These are phyloP conservation scores for Acrobasis suavella DNA, from an alignment of 2,888 invertebrate species.

Conservation along the genomic window DNA sequence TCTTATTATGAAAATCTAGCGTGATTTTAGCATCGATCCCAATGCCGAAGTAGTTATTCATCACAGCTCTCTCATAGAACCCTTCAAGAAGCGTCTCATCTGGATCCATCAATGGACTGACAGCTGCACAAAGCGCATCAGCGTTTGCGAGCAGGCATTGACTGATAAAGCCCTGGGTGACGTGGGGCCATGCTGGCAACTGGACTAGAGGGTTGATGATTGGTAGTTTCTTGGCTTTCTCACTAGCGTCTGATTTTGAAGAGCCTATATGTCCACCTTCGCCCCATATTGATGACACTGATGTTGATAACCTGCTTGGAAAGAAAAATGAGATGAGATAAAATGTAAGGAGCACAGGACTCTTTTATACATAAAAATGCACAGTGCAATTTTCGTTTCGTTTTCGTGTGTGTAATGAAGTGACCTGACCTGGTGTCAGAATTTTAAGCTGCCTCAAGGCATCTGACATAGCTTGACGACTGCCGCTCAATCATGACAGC, in stretches of 20 bases:
- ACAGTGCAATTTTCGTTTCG: too few species aligned
- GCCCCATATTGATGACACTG: conserved; percentile 79
- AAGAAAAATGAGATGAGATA: conserved; percentile 12
- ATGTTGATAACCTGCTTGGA: conserved; percentile 71
- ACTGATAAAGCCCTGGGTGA: conserved; percentile 93
- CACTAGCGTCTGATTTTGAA: conserved; percentile 76
- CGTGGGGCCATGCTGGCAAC: conserved; percentile 93
- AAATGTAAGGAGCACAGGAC: neutral
- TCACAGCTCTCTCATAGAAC: conserved; percentile 96
- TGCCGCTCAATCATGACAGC: too few species aligned
- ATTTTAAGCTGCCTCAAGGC: too few species aligned
- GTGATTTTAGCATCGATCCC: conserved; percentile 99
- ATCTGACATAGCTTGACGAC: too few species aligned
- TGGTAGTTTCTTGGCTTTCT: conserved; percentile 87
- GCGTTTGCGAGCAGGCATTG: conserved; percentile 97
- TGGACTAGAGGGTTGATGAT: conserved; percentile 95
- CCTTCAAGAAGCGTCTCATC: conserved; percentile 94
- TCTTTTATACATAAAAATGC: neutral
- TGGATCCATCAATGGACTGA: conserved; percentile 97
- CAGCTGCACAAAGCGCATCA: conserved; percentile 97
- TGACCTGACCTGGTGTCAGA: too few species aligned
- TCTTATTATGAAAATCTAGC: conserved; percentile 97
- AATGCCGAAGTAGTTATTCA: conserved; percentile 99
- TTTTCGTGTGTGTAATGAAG: too few species aligned
- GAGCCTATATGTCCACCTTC: conserved; percentile 57